Evolutionary conservation across 2,113 vertebrate species (phyloP).

Genomic region (Bubo scandiacus): DNA sequence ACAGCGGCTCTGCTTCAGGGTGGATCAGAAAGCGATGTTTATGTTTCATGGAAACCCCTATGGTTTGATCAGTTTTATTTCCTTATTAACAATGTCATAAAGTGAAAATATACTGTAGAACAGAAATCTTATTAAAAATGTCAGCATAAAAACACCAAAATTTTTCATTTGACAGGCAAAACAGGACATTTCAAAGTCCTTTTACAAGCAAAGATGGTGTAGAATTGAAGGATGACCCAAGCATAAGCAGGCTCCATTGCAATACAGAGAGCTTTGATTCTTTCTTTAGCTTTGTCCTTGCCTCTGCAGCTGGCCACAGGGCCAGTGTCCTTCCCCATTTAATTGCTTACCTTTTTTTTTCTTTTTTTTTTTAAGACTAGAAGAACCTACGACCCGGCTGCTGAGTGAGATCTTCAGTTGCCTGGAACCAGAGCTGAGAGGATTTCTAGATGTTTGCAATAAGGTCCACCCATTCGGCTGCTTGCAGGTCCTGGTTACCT

Average conservation of each 20-base stretch:
- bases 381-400: neutral
- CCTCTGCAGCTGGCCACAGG: neutral
- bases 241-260: neutral
- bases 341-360: neutral
- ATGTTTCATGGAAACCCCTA: neutral
- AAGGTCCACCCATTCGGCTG: constrained; percentile 9
- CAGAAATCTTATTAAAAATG: neutral
- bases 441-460: constrained; percentile 36
- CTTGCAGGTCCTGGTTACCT: constrained; percentile 37
- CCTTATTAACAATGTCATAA: neutral
- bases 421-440: constrained; percentile 44
- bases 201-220: neutral
- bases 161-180: neutral
- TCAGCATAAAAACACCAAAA: neutral
- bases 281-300: neutral
- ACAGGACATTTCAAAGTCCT: neutral
- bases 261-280: neutral
- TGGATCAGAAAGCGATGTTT: neutral
- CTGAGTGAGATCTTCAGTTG: constrained; percentile 25
- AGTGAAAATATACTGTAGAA: neutral
- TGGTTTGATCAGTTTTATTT: neutral
- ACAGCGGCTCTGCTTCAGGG: neutral
- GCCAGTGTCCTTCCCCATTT: neutral
- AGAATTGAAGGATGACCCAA: neutral
- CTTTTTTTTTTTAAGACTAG: neutral